Evolutionary conservation across 2,797 vertebrate species (phyloP).

Genomic region (Alauda arvensis): DNA sequence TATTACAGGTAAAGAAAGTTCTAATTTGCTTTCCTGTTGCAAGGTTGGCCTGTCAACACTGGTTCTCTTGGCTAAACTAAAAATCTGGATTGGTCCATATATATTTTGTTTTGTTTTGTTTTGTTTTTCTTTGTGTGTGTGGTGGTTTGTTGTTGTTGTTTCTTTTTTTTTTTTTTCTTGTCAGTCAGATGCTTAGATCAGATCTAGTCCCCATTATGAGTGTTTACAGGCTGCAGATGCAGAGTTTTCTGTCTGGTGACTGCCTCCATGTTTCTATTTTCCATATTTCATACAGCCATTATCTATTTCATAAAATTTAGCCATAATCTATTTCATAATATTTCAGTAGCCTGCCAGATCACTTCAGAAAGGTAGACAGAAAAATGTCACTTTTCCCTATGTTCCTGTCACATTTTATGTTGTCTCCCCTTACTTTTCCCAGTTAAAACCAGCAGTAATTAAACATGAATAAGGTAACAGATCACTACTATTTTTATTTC

Average conservation of each 20-base stretch:
- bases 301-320: not conserved
- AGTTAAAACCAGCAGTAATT: not conserved
- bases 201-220: not conserved
- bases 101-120: no score
- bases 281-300: not conserved
- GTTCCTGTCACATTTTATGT: not conserved
- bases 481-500: not conserved
- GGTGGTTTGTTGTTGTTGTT: no score
- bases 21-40: not conserved
- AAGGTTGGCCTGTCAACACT: not conserved
- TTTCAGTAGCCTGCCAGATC: not conserved
- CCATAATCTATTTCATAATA: not conserved
- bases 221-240: not conserved
- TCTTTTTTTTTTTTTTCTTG: not conserved
- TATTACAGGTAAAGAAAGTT: not conserved
- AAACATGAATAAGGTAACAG: not conserved
- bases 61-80: not conserved
- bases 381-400: not conserved
- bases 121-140: no score
- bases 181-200: not conserved
- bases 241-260: not conserved
- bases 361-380: not conserved
- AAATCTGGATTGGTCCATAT: not conserved
- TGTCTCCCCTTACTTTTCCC: not conserved
- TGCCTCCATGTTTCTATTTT: not conserved